These are phyloP conservation scores for Scylla paramamosain DNA, from an alignment of 1,140 invertebrate species.

Conservation along the genomic window DNA sequence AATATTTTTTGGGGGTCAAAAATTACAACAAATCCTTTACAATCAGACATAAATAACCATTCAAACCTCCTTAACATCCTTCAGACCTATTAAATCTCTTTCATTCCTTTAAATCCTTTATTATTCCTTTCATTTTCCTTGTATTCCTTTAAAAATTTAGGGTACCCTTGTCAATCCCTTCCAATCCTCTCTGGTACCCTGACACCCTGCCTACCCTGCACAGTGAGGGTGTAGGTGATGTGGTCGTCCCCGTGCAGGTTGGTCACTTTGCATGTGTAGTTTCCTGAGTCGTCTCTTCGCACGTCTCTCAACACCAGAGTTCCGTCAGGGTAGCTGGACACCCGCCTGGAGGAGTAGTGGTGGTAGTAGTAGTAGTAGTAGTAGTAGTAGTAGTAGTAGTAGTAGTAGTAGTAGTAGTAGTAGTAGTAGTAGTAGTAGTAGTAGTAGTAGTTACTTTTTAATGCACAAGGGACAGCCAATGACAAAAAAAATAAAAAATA, in stretches of 20 bases:
- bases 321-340: conserved; percentile 72
- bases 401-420: conserved; percentile 51
- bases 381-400: conserved; percentile 56
- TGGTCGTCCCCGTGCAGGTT: conserved; percentile 77
- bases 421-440: conserved; percentile 49
- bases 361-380: conserved; percentile 51
- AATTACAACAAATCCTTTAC: too few relatives aligned
- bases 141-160: too few relatives aligned
- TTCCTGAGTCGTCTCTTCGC: conserved; percentile 77
- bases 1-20: not conserved
- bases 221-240: conserved; percentile 76
- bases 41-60: too few relatives aligned
- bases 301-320: conserved; percentile 66
- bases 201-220: conserved; percentile 74
- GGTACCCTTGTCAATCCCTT: too few relatives aligned
- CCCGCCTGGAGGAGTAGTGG: conserved; percentile 44
- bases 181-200: not conserved
- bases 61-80: too few relatives aligned
- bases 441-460: conserved; percentile 31
- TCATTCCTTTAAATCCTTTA: too few relatives aligned
- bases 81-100: too few relatives aligned
- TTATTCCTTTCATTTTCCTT: too few relatives aligned
- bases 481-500: too few relatives aligned
- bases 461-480: too few relatives aligned
- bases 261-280: conserved; percentile 78